Conservation (phyloP, 2,113 vertebrate species). For the Percina caprodes region DNA sequence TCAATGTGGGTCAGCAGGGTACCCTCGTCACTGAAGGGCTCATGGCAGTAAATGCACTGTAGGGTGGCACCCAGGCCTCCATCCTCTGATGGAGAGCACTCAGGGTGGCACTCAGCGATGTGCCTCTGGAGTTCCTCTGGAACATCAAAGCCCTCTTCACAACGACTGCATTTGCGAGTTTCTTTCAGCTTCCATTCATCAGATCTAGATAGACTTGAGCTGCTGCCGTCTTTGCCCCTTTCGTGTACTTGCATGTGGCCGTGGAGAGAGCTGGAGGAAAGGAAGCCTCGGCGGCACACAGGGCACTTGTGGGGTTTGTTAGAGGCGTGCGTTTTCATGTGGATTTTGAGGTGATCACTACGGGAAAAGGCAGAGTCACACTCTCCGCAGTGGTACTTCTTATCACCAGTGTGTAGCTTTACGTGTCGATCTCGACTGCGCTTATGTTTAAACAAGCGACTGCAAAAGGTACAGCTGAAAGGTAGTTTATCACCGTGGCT, state of each 20-base stretch:
- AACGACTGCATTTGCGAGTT: slow-evolving; percentile 97
- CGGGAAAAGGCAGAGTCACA: slow-evolving; percentile 97
- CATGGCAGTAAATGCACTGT: slow-evolving; percentile 96
- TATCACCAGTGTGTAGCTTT: slow-evolving; percentile 97
- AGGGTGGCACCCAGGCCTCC: slow-evolving; percentile 90
- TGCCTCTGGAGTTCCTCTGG: slow-evolving; percentile 97
- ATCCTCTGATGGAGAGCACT: slow-evolving; percentile 95
- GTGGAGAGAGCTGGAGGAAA: slow-evolving; percentile 95
- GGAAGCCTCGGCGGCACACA: slow-evolving; percentile 96
- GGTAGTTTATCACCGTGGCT: slow-evolving; percentile 98
- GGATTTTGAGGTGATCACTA: slow-evolving; percentile 98
- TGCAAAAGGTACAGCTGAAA: slow-evolving; percentile 98
- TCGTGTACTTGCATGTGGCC: slow-evolving; percentile 99
- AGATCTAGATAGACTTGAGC: slow-evolving; percentile 87
- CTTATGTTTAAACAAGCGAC: slow-evolving; percentile 98
- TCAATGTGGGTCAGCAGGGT: slow-evolving; percentile 95
- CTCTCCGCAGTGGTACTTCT: slow-evolving; percentile 98
- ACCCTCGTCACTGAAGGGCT: slow-evolving; percentile 95
- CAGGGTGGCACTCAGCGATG: slow-evolving; percentile 96
- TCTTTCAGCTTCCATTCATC: slow-evolving; percentile 97
- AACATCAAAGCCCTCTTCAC: slow-evolving; percentile 97
- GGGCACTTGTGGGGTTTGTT: slow-evolving; percentile 99
- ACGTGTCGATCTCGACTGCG: slow-evolving; percentile 97
- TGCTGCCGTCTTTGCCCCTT: slow-evolving; percentile 91
- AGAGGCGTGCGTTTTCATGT: slow-evolving; percentile 98